Evolutionary conservation across 2,113 vertebrate genomes (phyloP).

Genomic region (Aplodontia rufa): DNA sequence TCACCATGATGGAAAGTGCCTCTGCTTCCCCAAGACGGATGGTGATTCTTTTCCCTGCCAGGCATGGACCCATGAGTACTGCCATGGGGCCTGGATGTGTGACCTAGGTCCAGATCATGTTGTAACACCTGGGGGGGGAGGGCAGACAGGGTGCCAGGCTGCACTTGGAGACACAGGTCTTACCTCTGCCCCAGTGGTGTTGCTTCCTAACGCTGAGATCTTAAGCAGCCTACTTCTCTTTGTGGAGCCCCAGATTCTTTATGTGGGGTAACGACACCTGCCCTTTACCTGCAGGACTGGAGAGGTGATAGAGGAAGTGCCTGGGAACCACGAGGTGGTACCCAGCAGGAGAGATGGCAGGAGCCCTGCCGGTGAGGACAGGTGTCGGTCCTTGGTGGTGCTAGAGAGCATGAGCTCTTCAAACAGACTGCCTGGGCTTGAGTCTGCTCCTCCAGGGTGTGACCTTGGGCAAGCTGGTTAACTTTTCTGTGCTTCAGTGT

Average conservation of each 20-base stretch:
- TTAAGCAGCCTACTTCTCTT: background rate
- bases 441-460: accelerated
- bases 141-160: background rate
- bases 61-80: accelerated
- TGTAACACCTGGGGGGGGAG: background rate
- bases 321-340: background rate
- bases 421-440: background rate
- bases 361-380: background rate
- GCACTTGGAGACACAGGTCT: background rate
- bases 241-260: background rate
- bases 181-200: background rate
- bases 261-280: background rate
- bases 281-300: background rate
- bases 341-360: background rate
- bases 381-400: background rate
- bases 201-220: background rate
- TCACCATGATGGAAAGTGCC: background rate
- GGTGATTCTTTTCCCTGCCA: background rate
- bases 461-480: background rate
- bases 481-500: background rate
- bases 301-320: background rate
- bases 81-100: background rate
- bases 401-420: background rate
- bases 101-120: accelerated
- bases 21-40: background rate